Conservation (phyloP, 2,113 vertebrate genomes). For the Sciurus niger region DNA sequence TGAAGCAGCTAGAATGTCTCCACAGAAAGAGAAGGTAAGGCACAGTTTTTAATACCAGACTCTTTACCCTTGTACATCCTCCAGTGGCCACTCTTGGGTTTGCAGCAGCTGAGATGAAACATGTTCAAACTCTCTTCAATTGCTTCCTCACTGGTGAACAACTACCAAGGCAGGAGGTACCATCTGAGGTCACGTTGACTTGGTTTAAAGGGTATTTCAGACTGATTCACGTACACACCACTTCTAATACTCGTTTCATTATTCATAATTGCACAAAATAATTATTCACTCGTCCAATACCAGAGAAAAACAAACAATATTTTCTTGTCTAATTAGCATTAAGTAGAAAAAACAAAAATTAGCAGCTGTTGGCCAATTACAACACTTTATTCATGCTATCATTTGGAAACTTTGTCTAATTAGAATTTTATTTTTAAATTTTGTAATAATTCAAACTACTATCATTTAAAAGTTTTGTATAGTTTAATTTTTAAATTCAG, state of each 20-base stretch:
- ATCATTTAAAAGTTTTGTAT: neutral
- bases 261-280: neutral
- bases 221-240: neutral
- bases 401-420: constrained; percentile 48
- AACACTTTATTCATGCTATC: neutral
- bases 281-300: constrained; percentile 2
- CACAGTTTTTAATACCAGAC: neutral
- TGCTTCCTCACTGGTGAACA: neutral
- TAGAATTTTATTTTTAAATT: constrained; percentile 56
- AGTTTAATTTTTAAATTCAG: constrained; percentile 33
- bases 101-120: neutral
- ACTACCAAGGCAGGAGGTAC: neutral
- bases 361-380: constrained; percentile 30
- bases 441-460: constrained; percentile 14
- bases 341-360: constrained; percentile 63
- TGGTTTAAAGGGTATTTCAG: neutral
- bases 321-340: constrained; percentile 50
- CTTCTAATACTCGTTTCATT: neutral
- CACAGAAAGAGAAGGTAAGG: neutral
- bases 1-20: neutral
- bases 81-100: neutral
- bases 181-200: accelerated
- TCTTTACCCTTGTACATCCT: neutral
- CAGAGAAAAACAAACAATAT: constrained; percentile 40
- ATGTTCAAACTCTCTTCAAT: neutral